Conservation (phyloP, 2,113 vertebrate genomes). For the Rousettus leschenaultii region DNA sequence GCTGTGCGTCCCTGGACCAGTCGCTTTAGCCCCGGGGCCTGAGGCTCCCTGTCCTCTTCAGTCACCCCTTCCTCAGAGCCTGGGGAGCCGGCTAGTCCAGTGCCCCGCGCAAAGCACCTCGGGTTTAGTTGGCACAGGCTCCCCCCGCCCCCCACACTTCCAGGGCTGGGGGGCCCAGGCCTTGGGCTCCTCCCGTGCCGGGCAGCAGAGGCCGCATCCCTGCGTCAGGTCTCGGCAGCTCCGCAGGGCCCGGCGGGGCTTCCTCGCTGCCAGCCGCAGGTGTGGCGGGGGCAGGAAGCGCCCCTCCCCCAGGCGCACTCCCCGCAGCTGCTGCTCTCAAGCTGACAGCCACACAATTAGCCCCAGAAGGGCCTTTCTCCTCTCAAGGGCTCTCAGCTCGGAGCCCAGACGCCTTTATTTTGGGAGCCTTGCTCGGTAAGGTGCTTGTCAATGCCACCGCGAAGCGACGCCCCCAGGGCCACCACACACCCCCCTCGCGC, state of each 20-base stretch:
- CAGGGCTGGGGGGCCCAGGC: too few species aligned
- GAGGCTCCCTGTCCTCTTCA: not conserved
- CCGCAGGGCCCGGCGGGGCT: not conserved
- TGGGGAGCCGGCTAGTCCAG: not conserved
- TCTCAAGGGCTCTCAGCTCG: slow-evolving; percentile 56
- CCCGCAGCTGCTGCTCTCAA: not conserved
- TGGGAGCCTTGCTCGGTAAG: slow-evolving; percentile 26
- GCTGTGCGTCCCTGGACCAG: not conserved
- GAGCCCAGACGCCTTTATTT: slow-evolving; percentile 54
- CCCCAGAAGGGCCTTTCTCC: slow-evolving; percentile 52
- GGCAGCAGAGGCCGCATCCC: not conserved
- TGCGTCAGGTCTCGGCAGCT: not conserved
- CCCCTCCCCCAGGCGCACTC: not conserved
- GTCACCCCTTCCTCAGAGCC: not conserved
- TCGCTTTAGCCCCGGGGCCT: not conserved
- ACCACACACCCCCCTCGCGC: fast-evolving
- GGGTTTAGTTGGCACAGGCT: fast-evolving
- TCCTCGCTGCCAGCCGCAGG: not conserved
- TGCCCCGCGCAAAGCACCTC: not conserved
- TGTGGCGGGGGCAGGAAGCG: not conserved
- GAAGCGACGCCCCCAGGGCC: not conserved
- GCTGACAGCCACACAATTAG: slow-evolving; percentile 34
- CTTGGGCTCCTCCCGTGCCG: not conserved
- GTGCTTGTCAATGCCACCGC: not conserved
- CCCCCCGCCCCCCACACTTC: fast-evolving